Evolutionary conservation across 2,888 invertebrate species (phyloP).

Genomic region (Diploptera punctata): DNA sequence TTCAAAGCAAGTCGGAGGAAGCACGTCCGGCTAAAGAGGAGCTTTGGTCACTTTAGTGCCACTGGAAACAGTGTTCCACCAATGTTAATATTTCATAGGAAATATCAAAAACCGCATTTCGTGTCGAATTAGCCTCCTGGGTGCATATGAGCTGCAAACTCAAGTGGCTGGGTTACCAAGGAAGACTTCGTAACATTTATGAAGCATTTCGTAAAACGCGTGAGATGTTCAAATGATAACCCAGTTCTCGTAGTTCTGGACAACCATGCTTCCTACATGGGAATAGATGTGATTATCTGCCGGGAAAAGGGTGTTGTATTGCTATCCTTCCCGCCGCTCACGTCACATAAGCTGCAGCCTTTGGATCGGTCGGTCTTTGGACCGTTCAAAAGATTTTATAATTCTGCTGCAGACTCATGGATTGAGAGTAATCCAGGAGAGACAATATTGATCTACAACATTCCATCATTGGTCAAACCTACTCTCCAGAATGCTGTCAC

Average conservation of each 20-base stretch:
- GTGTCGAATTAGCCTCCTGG: slow-evolving; percentile 42
- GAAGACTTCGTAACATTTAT: slow-evolving; percentile 45
- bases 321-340: slow-evolving; percentile 53
- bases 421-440: slow-evolving; percentile 41
- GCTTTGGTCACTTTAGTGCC: slow-evolving; percentile 44
- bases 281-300: slow-evolving; percentile 46
- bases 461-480: slow-evolving; percentile 15
- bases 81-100: slow-evolving; percentile 46
- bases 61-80: slow-evolving; percentile 43
- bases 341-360: slow-evolving; percentile 54
- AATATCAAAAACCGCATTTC: slow-evolving; percentile 42
- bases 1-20: slow-evolving; percentile 29
- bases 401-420: slow-evolving; percentile 44
- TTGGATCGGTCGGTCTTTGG: slow-evolving; percentile 53
- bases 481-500: slow-evolving; percentile 40
- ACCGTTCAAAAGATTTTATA: slow-evolving; percentile 51
- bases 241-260: slow-evolving; percentile 48
- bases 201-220: slow-evolving; percentile 38
- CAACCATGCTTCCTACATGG: slow-evolving; percentile 50
- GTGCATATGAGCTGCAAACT: slow-evolving; percentile 42
- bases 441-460: slow-evolving; percentile 36
- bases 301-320: slow-evolving; percentile 52
- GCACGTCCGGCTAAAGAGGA: slow-evolving; percentile 41
- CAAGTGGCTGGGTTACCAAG: slow-evolving; percentile 48
- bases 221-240: slow-evolving; percentile 34